Conservation (phyloP, 2,797 vertebrate genomes). For the Enteromius viviparus region DNA sequence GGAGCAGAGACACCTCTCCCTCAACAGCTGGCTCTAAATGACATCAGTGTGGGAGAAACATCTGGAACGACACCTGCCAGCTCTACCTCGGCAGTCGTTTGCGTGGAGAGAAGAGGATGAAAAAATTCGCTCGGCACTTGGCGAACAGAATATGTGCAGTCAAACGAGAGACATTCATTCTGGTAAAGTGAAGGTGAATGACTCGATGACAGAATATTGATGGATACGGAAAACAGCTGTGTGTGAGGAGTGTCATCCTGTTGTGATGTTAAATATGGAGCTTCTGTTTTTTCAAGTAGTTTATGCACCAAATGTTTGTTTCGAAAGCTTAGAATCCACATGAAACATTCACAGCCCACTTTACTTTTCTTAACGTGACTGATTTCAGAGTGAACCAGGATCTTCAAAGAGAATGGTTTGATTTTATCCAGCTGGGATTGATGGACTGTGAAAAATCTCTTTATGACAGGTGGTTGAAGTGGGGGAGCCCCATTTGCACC, state of each 20-base stretch:
- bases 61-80: constrained; percentile 66
- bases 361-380: not conserved
- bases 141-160: constrained; percentile 45
- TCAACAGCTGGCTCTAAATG: constrained; percentile 62
- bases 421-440: not conserved
- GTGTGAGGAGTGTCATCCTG: constrained; percentile 15
- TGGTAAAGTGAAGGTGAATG: constrained; percentile 19
- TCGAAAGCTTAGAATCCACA: not conserved
- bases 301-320: not conserved
- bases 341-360: not conserved
- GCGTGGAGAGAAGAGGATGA: constrained; percentile 33
- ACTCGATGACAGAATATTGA: constrained; percentile 34
- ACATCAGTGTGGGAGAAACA: constrained; percentile 62
- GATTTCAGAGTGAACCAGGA: not conserved
- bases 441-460: not conserved
- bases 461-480: not conserved
- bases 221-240: constrained; percentile 31
- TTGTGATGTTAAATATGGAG: constrained; percentile 11
- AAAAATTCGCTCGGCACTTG: not conserved
- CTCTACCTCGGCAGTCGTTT: constrained; percentile 49
- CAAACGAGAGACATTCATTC: constrained; percentile 45
- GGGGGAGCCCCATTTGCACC: not conserved
- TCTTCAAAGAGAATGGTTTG: not conserved
- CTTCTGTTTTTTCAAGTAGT: not conserved
- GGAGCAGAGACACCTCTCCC: constrained; percentile 58